Conservation (phyloP, 1,140 invertebrate species). For the Drosophila baimaii region DNA sequence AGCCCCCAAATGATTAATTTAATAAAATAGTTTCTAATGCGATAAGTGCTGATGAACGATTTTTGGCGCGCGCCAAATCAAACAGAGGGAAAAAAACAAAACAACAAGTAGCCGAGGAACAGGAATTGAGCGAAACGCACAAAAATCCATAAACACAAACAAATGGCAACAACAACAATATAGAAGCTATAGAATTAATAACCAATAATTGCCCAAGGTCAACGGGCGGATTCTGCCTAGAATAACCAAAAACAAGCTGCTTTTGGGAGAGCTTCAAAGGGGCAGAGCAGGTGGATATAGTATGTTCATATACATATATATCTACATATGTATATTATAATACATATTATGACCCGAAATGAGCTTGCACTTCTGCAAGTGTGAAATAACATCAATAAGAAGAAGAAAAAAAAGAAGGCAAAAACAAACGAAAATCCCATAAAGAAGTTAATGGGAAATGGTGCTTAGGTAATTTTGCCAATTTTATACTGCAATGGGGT, state of each 20-base stretch:
- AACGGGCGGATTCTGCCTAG: slow-evolving; percentile 58
- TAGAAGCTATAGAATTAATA: slow-evolving; percentile 66
- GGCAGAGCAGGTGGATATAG: slow-evolving; percentile 2
- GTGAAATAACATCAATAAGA: slow-evolving; percentile 42
- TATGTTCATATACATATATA: too few species aligned
- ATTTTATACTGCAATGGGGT: slow-evolving; percentile 25
- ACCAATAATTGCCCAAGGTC: slow-evolving; percentile 78
- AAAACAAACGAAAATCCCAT: slow-evolving; percentile 22
- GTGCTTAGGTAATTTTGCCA: slow-evolving; percentile 48
- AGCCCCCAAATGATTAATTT: slow-evolving; percentile 59
- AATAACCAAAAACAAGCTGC: slow-evolving; percentile 55
- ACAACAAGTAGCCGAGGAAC: slow-evolving; percentile 39
- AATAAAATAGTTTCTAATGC: slow-evolving; percentile 36
- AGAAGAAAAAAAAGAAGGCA: neutral
- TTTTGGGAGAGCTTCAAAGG: neutral
- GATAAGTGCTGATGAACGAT: slow-evolving; percentile 30
- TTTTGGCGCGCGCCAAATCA: slow-evolving; percentile 47
- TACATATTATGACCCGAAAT: slow-evolving; percentile 50
- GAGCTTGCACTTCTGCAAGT: slow-evolving; percentile 54
- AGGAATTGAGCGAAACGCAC: slow-evolving; percentile 46
- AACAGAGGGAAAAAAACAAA: slow-evolving; percentile 28
- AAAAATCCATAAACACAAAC: slow-evolving; percentile 36
- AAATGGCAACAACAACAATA: slow-evolving; percentile 18
- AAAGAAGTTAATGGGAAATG: slow-evolving; percentile 54
- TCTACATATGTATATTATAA: too few species aligned